Conservation (phyloP, 2,888 invertebrate species). For the Teinopalpus imperialis region DNA sequence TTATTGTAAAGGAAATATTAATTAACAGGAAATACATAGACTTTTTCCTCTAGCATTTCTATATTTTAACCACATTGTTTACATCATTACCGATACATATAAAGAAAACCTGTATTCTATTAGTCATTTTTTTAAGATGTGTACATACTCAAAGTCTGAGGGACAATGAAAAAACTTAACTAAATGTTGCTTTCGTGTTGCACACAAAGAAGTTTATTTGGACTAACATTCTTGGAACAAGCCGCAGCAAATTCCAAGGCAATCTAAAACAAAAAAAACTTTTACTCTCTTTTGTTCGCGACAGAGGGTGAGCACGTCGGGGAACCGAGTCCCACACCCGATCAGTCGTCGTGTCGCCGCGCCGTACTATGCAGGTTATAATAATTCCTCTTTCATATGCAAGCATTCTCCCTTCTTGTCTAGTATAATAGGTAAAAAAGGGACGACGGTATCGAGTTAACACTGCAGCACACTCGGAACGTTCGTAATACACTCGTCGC, state of each 20-base stretch:
- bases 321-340: conserved; percentile 33
- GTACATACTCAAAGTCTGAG: too few relatives aligned
- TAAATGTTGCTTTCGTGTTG: conserved; percentile 4
- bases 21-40: too few relatives aligned
- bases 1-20: too few relatives aligned
- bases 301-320: conserved; percentile 33
- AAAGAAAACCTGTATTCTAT: too few relatives aligned
- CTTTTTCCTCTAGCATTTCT: too few relatives aligned
- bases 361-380: conserved; percentile 30
- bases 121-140: too few relatives aligned
- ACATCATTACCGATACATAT: too few relatives aligned
- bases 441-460: conserved; percentile 33
- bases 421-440: conserved; percentile 31
- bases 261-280: conserved; percentile 39
- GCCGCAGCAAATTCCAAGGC: conserved; percentile 20
- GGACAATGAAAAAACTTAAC: conserved; percentile 4
- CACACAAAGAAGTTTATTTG: conserved; percentile 21
- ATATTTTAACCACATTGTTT: too few relatives aligned
- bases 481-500: conserved; percentile 40
- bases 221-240: conserved; percentile 15
- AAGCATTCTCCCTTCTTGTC: conserved; percentile 32
- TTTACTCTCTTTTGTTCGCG: conserved; percentile 41
- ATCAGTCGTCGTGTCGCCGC: conserved; percentile 42
- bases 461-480: conserved; percentile 28
- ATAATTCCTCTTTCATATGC: conserved; percentile 33